phyloP scores from a whole-genome alignment of 92 coral and sea anemone genomes.

The Diadumene lineata region DNA sequence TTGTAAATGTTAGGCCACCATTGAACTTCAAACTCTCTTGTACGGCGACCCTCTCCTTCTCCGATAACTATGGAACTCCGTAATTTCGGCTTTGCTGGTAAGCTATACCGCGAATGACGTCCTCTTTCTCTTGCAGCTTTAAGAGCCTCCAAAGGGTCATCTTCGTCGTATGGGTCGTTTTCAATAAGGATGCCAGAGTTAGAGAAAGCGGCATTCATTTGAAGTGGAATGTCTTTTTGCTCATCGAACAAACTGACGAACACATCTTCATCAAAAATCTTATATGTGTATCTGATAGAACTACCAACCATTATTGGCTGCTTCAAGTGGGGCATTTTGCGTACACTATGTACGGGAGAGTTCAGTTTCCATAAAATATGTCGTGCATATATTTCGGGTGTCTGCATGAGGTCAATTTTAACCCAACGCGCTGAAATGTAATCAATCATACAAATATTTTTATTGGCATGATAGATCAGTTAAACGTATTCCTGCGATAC shows the following conservation, averaged over 20 bases:
- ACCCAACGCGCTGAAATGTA: constrained; percentile 27
- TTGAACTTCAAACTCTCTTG: constrained; percentile 24
- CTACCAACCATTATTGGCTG: constrained; percentile 14
- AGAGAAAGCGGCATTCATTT: constrained; percentile 3
- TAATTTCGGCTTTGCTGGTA: neutral
- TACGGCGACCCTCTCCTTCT: constrained; percentile 24
- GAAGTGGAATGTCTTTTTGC: neutral
- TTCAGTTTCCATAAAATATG: constrained; percentile 22
- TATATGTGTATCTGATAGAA: neutral
- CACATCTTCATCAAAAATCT: neutral
- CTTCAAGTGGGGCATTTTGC: constrained; percentile 10
- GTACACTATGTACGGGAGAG: constrained; percentile 8
- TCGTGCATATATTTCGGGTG: neutral
- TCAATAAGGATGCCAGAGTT: neutral
- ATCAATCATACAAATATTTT: too few species aligned
- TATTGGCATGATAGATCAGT: too few species aligned
- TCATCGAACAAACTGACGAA: constrained; percentile 1
- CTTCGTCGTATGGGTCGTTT: constrained; percentile 1
- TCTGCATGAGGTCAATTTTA: constrained; percentile 7
- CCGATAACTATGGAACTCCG: constrained; percentile 16
- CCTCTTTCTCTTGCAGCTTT: constrained; percentile 7
- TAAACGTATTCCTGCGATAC: too few species aligned
- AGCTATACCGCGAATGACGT: too few species aligned
- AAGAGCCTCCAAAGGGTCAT: constrained; percentile 8
- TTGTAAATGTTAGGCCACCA: constrained; percentile 31